Evolutionary conservation across 2,113 vertebrate species (phyloP).

Genomic region (Eclectus roratus): DNA sequence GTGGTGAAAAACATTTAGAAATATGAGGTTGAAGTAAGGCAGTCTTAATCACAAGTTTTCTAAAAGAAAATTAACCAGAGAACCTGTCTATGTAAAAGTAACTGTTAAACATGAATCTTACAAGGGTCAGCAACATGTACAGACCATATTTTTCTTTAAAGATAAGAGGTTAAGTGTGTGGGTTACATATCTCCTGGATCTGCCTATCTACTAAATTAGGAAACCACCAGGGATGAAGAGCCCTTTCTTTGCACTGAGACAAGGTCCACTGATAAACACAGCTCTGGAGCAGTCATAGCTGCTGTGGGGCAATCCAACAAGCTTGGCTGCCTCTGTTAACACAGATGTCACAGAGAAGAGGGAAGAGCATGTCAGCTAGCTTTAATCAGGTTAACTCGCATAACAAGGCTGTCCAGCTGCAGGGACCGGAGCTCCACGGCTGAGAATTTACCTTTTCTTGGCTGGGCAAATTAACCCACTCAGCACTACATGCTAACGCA

Average conservation of each 20-base stretch:
- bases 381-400: not conserved
- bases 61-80: not conserved
- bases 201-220: not conserved
- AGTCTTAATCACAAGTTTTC: not conserved
- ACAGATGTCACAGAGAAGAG: accelerated
- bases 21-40: not conserved
- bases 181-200: not conserved
- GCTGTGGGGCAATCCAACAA: not conserved
- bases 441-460: not conserved
- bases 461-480: not conserved
- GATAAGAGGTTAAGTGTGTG: not conserved
- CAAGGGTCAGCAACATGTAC: not conserved
- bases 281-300: not conserved
- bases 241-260: not conserved
- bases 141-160: not conserved
- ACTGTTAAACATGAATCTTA: not conserved
- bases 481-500: not conserved
- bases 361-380: not conserved
- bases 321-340: not conserved
- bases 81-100: not conserved
- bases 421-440: not conserved
- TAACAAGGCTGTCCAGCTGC: not conserved
- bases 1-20: not conserved
- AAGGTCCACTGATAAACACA: not conserved
- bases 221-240: not conserved